Base-by-base conservation (phyloP, 2,797 vertebrate species). In the Hyperoplus lanceolatus region DNA sequence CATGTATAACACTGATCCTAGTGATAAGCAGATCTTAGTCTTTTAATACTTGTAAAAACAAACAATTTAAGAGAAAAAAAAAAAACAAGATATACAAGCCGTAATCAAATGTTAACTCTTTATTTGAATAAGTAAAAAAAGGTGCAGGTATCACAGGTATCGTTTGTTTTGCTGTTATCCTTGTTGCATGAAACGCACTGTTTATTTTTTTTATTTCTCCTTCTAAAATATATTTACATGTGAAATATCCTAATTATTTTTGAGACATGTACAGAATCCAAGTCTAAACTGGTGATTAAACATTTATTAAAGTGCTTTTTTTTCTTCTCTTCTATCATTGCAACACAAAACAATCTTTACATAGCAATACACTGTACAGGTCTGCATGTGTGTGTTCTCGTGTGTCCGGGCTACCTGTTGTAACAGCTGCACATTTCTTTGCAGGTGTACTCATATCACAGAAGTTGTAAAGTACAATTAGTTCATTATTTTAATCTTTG, bases 41-140 rank as follows among this genome's bases (percentile, higher is more conserved):
- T 36, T 10, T 36, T 46, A 9, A 15, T 66, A 15, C 43, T 70
- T 50, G 16, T 7, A 36, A 29, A 64, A 73, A 21, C 45, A 29
- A 57, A 68, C 29, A 21, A 21, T 38, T 15, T 11, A 39, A 78
- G 10, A 66, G 29, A 50, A 15, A 49, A 56, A 16, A 38, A 15
- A 38, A 73, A 75, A 74, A 86, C 88, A 88, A 65, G 66, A 91
- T 77, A 80, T 68, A 86, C 89, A 92, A 90, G 83, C 90, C 84
- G 84, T 92, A 93, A 95, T 93, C 92, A 96, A 96, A 96, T 94
- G 95, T 96, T 96, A 95, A 95, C 90, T 95, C 93, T 96, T 96
- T 96, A 96, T 96, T 96, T 95, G 93, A 95, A 95, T 94, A 94
- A 92, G 95, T 96, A 96, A 93, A 96, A 93, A 96, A 96, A 95